These are phyloP conservation scores for Melanostoma mellinum DNA, from an alignment of 2,888 invertebrate species.

Conservation along the genomic window DNA sequence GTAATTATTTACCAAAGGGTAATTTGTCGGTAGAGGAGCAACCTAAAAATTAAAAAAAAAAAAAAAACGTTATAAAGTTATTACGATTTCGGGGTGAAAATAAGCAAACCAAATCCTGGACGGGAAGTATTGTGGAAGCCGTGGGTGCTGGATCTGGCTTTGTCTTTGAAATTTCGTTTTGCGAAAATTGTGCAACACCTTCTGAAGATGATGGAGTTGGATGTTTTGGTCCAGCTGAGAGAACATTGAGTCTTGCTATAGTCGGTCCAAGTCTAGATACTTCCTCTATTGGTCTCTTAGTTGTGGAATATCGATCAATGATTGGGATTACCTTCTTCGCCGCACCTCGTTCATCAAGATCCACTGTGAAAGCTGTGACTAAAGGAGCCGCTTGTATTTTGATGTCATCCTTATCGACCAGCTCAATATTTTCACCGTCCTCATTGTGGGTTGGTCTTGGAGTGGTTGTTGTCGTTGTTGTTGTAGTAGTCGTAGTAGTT, in stretches of 20 bases:
- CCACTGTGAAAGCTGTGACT: conserved; percentile 92
- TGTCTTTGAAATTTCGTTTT: conserved; percentile 33
- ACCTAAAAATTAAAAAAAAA: conserved; percentile 47
- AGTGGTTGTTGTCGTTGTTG: conserved; percentile 85
- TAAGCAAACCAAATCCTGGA: conserved; percentile 38
- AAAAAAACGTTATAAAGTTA: conserved; percentile 9
- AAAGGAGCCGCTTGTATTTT: conserved; percentile 92
- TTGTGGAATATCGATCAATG: conserved; percentile 81
- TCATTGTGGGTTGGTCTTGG: conserved; percentile 87
- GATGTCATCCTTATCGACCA: conserved; percentile 87
- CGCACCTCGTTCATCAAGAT: conserved; percentile 90
- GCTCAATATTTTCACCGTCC: conserved; percentile 87
- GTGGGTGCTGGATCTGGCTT: neutral
- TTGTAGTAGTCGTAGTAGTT: conserved; percentile 79
- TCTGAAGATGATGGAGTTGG: conserved; percentile 75
- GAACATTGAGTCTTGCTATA: conserved; percentile 79
- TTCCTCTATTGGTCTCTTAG: conserved; percentile 59
- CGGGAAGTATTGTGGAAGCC: neutral
- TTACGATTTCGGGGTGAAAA: neutral
- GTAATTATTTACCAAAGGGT: conserved; percentile 76
- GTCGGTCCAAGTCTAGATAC: conserved; percentile 76
- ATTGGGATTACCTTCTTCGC: conserved; percentile 91
- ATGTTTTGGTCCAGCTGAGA: conserved; percentile 74
- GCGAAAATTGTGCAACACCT: conserved; percentile 45
- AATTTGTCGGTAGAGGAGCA: conserved; percentile 60